Evolutionary conservation across 2,888 invertebrate species (phyloP).

Genomic region (Lacanobia wlatinum): DNA sequence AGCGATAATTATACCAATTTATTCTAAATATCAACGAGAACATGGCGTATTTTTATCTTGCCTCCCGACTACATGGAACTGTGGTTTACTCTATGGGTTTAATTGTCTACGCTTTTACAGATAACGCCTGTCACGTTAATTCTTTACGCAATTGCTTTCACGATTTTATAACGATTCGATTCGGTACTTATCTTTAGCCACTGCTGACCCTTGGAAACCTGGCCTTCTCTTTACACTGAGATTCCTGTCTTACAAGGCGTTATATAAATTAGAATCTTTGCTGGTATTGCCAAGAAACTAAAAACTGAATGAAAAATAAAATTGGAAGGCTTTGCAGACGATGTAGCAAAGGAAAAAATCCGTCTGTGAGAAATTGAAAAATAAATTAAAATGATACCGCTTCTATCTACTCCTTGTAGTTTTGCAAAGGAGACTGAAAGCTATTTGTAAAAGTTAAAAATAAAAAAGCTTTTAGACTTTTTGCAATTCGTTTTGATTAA

Average conservation of each 20-base stretch:
- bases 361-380: constrained; percentile 58
- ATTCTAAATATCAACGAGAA: constrained; percentile 59
- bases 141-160: constrained; percentile 56
- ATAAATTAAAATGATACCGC: constrained; percentile 55
- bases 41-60: constrained; percentile 49
- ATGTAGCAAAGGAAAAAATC: constrained; percentile 46
- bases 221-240: constrained; percentile 35
- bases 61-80: constrained; percentile 30
- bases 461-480: constrained; percentile 10
- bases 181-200: constrained; percentile 45
- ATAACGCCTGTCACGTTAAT: constrained; percentile 47
- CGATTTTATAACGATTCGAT: constrained; percentile 39
- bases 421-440: constrained; percentile 31
- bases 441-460: constrained; percentile 36
- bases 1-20: constrained; percentile 62
- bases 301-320: constrained; percentile 47
- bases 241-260: constrained; percentile 17
- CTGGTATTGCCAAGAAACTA: constrained; percentile 36
- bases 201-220: constrained; percentile 38
- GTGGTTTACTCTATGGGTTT: constrained; percentile 51
- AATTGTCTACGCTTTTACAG: constrained; percentile 60
- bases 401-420: constrained; percentile 23
- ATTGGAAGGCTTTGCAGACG: constrained; percentile 32
- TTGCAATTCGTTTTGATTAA: constrained; percentile 34
- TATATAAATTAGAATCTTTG: constrained; percentile 36